Evolutionary conservation across 1,140 invertebrate species (phyloP), one percentile per base, ranked within the genome.

Genomic region (Ceratoteleas bidentatus): DNA sequence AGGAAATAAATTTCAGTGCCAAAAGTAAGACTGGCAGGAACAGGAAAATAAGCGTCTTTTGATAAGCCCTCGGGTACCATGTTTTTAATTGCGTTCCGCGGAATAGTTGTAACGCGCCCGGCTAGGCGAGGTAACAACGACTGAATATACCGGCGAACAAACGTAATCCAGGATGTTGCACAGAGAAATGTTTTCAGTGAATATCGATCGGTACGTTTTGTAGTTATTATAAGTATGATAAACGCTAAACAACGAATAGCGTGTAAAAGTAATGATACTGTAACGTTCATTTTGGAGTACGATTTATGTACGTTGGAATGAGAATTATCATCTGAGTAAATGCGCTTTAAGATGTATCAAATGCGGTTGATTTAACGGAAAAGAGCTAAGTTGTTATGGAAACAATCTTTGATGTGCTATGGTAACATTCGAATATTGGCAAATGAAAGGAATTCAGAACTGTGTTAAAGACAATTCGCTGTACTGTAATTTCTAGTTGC

Each of bases 11-110:
- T 69, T 58, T 33, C 11, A 50, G n/a, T 57, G 54, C 14, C 43
- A 38, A 69, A 58, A 69, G 33, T 69, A 58, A 69, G 64, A 56
- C 36, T 54, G 50, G n/a, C 50, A 52, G 64, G 49, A 38, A 50
- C 62, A 15, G 62, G 49, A 32, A 50, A 69, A 58, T 58, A 69
- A 69, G 54, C 54, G 45, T 69, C 52, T 68, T 68, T 68, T 56
- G 52, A 68, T 56, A 47, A 56, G 64, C 64, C 50, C 9, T 10
- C 34, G 8, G 61, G 0, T 58, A 33, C 52, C 11, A 43, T 38
- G 7, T 49, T 58, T 58, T 69, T 58, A 69, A 69, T 58, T 69
- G 45, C 54, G 10, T 52, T 60, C 60, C 38, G 36, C 50, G 40
- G 10, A 70, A 57, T 57, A 49, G 40, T 57, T 68, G 40, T 52